phyloP scores from a whole-genome alignment of 1,140 invertebrate genomes.

The Rhynchophorus ferrugineus region DNA sequence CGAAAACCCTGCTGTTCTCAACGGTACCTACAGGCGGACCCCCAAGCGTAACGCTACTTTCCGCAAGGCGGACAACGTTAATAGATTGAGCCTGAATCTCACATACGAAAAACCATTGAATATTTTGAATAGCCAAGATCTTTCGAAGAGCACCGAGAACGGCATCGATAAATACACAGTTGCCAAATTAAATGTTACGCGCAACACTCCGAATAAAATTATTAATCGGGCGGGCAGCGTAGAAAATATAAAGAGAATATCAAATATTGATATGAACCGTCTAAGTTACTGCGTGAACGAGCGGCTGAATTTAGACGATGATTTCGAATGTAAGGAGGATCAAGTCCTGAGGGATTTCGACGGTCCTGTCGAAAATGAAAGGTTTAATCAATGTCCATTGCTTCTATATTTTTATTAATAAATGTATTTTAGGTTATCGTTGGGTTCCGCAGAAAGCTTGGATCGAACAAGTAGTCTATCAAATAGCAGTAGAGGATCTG shows the following conservation, averaged over 20 bases:
- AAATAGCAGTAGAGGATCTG: constrained; percentile 32
- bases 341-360: constrained; percentile 16
- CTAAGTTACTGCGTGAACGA: constrained; percentile 16
- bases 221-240: constrained; percentile 14
- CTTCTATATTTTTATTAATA: constrained; percentile 1
- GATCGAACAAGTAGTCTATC: constrained; percentile 35
- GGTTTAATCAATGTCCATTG: background rate
- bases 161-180: constrained; percentile 14
- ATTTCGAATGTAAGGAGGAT: constrained; percentile 9
- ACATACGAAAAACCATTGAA: constrained; percentile 14
- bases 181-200: constrained; percentile 5
- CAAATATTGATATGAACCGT: constrained; percentile 24
- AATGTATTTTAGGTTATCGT: constrained; percentile 23
- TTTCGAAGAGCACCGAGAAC: constrained; percentile 13
- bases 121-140: background rate
- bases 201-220: constrained; percentile 3
- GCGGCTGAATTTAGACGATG: constrained; percentile 2
- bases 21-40: constrained; percentile 24
- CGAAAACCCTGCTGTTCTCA: constrained; percentile 3
- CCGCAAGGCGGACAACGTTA: constrained; percentile 23
- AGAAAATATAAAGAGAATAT: constrained; percentile 22
- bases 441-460: constrained; percentile 36
- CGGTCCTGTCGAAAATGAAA: constrained; percentile 16
- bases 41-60: constrained; percentile 22
- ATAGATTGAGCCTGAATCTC: constrained; percentile 16